These are phyloP conservation scores for Microtus richardsoni DNA, from an alignment of 2,113 vertebrate genomes.

Conservation along the genomic window DNA sequence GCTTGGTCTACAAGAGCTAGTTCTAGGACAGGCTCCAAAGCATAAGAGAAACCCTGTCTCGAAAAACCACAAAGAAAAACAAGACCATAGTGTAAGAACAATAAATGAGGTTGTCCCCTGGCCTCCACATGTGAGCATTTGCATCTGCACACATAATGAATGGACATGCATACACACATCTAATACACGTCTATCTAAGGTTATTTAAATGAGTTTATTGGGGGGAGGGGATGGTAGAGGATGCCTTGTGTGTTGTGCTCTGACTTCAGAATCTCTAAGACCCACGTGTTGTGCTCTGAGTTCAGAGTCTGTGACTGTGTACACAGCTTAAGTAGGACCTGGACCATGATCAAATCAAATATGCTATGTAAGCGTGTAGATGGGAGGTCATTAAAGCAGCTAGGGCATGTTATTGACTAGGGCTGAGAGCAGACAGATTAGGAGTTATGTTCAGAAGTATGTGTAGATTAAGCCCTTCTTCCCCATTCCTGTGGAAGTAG, in stretches of 20 bases:
- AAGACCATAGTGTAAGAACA: background rate
- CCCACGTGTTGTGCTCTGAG: background rate
- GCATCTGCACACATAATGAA: background rate
- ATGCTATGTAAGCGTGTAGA: background rate
- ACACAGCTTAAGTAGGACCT: background rate
- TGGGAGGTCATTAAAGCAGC: no score
- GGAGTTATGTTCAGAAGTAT: background rate
- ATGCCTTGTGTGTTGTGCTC: background rate
- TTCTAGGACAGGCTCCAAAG: no score
- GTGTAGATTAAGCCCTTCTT: rapidly evolving
- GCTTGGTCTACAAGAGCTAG: no score
- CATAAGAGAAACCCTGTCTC: no score
- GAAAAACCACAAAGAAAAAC: no score
- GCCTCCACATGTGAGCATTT: background rate
- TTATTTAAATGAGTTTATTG: background rate
- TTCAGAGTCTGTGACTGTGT: background rate
- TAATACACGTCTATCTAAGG: background rate
- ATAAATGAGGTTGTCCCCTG: background rate
- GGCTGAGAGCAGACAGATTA: background rate
- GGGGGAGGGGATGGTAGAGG: background rate
- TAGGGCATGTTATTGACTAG: background rate
- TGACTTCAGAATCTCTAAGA: slow-evolving; percentile 2
- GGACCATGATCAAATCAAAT: no score
- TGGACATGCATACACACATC: no score
- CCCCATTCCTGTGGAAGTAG: background rate